Base-by-base conservation (phyloP, 1,140 invertebrate species). In the Carposina sasakii region DNA sequence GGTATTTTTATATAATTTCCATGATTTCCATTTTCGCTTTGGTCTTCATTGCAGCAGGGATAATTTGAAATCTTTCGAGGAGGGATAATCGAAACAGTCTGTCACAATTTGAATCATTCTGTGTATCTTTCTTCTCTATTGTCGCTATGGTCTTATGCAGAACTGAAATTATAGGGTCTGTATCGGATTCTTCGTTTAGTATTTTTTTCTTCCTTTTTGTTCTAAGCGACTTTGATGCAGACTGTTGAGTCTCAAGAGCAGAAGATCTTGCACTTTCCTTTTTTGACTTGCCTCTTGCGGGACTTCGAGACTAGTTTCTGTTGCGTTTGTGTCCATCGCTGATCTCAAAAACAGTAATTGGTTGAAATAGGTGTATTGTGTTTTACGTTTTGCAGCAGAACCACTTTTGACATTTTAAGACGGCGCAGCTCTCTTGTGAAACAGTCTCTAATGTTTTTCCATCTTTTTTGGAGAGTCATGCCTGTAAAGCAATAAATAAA, bases 161-260 rank as follows among this genome's bases (percentile, higher is more conserved):
- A 53, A 47, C 51, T 53, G 51, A 53, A 53, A 53, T 53, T 53
- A 53, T 36, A 53, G 51, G 51, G 51, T 54, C 52, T 54, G 52
- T 49, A 54, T 48, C 41, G 41, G 52, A 48, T 48, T 54, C 52
- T 54, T 54, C 45, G 53, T 55, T 55, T 46, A 43, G 46, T 50
- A 50, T 55, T 55, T 55, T 55, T 55, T 55, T 55, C 53, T 50
- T 50, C 47, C 53, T 55, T 50, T 55, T 55, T 50, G 46, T 50
- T 55, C 53, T 50, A 50, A 50, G 47, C 47, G 53, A 55, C 53
- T 55, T 55, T 55, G 53, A 54, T 54, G 52, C 52, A 54, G 52
- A 54, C 53, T 50, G 47, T 55, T 50, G 48, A 50, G 48, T 55
- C 42, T 55, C 53, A 46, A 55, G 53, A 55, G 45, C 47, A 50